Evolutionary conservation across 1,140 invertebrate genomes (phyloP), one percentile per base, ranked within the genome.

Genomic region (Zaprionus ghesquierei): DNA sequence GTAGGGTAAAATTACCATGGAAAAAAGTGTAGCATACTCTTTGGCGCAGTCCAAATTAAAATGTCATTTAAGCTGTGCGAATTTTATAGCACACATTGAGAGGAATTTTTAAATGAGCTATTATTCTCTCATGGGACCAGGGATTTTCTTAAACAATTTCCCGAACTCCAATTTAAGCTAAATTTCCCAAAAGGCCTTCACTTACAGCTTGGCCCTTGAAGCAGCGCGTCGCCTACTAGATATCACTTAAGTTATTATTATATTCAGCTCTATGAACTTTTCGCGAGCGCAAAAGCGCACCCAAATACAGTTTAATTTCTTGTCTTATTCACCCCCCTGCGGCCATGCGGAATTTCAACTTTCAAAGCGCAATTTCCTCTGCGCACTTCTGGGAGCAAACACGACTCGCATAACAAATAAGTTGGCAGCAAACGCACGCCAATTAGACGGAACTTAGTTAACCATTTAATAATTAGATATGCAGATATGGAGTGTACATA

Each of bases 381-480:
- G 35, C 35, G 35, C n/a, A 41, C 35, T 41, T 41, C n/a, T 20
- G 41, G 41, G 20, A 22, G 15, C 41, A 22, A 46, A 22, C 41
- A 22, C 41, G 41, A 46, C 41, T 46, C 41, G 41, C 41, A 46
- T 46, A 46, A 12, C 18, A 46, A 46, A 46, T 22, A 22, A 46
- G 41, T 46, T 46, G 41, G 18, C 41, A 22, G 41, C 18, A 22
- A 46, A 46, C 18, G 41, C 41, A 18, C 41, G 41, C 41, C 41
- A 46, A 46, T 46, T 46, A 46, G 41, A 46, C 41, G 41, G 41
- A 46, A 46, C 41, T 22, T 46, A 46, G 41, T 46, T 46, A 46
- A 46, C 41, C 41, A 46, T 46, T 22, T 46, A 46, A 46, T 46
- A 46, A 46, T 46, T 46, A 22, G 41, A 46, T 46, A 46, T 46